Evolutionary conservation across 2,113 vertebrate species (phyloP).

Genomic region (Athene cunicularia): DNA sequence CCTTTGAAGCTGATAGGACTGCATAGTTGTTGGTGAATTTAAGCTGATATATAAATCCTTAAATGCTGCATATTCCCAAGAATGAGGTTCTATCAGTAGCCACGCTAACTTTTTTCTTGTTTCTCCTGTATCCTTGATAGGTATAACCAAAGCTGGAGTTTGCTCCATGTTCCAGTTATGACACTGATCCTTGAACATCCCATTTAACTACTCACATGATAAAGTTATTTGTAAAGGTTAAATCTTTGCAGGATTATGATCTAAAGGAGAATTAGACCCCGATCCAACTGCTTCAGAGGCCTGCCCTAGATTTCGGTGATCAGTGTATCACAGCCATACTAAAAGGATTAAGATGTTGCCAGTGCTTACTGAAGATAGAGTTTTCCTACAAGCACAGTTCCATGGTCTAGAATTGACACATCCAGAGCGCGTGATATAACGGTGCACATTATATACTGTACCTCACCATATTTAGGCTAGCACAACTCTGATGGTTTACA

Average conservation of each 20-base stretch:
- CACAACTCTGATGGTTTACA: background rate
- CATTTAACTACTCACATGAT: slow-evolving; percentile 44
- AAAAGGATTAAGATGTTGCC: slow-evolving; percentile 17
- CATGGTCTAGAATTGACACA: background rate
- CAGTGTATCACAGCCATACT: background rate
- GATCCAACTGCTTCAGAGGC: slow-evolving; percentile 40
- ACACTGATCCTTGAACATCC: background rate
- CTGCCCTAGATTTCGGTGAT: slow-evolving; percentile 50
- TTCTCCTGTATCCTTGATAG: background rate
- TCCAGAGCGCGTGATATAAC: background rate
- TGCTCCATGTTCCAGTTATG: background rate
- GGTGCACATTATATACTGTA: accelerated
- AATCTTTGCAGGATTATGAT: slow-evolving; percentile 33
- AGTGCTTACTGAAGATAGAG: background rate
- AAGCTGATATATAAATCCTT: background rate
- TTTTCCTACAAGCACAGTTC: background rate
- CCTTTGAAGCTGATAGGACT: slow-evolving; percentile 9
- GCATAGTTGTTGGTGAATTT: background rate
- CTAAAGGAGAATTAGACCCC: slow-evolving; percentile 48
- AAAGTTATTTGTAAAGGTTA: slow-evolving; percentile 52
- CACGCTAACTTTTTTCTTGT: background rate
- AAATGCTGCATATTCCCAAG: background rate
- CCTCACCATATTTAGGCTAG: background rate
- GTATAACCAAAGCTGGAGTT: background rate
- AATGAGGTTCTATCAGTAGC: background rate